These are phyloP conservation scores for Lacerta viridis DNA, from an alignment of 2,797 vertebrate species.

Conservation along the genomic window DNA sequence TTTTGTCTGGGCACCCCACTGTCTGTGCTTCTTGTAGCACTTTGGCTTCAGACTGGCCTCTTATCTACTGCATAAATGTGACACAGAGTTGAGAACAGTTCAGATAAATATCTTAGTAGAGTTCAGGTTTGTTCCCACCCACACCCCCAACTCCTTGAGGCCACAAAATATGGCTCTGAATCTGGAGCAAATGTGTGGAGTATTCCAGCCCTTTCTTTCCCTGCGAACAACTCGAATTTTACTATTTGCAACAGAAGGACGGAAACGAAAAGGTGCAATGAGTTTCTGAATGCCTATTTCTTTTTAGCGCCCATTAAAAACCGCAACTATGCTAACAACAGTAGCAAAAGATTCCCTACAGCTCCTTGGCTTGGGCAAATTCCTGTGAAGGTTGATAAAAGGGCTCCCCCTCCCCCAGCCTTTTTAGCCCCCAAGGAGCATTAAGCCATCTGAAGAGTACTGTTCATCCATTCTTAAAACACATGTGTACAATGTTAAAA, in stretches of 20 bases:
- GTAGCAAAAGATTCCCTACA: slow-evolving; percentile 43
- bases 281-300: background rate
- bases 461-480: slow-evolving; percentile 27
- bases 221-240: background rate
- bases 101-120: background rate
- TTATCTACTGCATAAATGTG: background rate
- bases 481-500: slow-evolving; percentile 40
- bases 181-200: background rate
- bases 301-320: background rate
- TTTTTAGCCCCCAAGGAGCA: slow-evolving; percentile 45
- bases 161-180: background rate
- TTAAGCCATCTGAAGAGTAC: background rate
- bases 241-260: background rate
- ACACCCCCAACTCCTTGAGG: no score
- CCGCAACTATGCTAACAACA: slow-evolving; percentile 26
- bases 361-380: slow-evolving; percentile 24
- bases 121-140: no score
- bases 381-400: background rate
- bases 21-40: background rate
- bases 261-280: background rate
- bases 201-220: background rate
- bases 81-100: background rate
- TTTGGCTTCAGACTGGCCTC: background rate
- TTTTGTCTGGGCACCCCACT: background rate
- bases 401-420: no score